Conservation (phyloP, 2,113 vertebrate genomes). For the Hirundichthys speculiger region DNA sequence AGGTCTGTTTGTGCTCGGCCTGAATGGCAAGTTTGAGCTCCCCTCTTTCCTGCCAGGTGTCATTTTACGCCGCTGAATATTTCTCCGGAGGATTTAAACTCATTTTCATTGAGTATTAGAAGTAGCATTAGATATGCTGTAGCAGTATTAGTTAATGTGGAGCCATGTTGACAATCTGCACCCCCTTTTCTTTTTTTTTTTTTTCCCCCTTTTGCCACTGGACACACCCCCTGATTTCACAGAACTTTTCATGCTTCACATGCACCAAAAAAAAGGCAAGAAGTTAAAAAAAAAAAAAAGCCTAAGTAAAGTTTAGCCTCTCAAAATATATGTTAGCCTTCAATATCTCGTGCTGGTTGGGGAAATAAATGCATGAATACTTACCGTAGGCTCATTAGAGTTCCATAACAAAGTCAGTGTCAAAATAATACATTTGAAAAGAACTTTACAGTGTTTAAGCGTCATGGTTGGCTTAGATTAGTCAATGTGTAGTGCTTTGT, state of each 20-base stretch:
- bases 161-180: constrained; percentile 46
- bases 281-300: constrained; percentile 27
- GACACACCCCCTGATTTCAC: constrained; percentile 55
- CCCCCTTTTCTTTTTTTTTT: constrained; percentile 9
- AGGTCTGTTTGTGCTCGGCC: constrained; percentile 35
- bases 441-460: constrained; percentile 61
- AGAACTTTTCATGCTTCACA: constrained; percentile 51
- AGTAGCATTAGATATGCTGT: constrained; percentile 67
- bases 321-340: constrained; percentile 55
- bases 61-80: constrained; percentile 32
- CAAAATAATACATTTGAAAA: constrained; percentile 63
- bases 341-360: constrained; percentile 60
- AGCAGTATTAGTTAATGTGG: constrained; percentile 52
- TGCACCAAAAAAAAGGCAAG: constrained; percentile 24
- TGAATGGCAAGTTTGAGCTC: constrained; percentile 31
- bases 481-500: constrained; percentile 69
- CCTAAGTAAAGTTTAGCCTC: constrained; percentile 42
- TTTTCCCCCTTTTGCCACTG: constrained; percentile 15
- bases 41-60: constrained; percentile 35
- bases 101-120: constrained; percentile 52
- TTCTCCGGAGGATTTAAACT: constrained; percentile 39
- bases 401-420: constrained; percentile 61
- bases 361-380: constrained; percentile 57
- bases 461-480: constrained; percentile 73
- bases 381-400: constrained; percentile 47